A percentile compares a stretch with the other conserved stretches of the same genome.
phyloP scores from a whole-genome alignment of 2,113 vertebrate genomes.

The Acanthisitta chloris region DNA sequence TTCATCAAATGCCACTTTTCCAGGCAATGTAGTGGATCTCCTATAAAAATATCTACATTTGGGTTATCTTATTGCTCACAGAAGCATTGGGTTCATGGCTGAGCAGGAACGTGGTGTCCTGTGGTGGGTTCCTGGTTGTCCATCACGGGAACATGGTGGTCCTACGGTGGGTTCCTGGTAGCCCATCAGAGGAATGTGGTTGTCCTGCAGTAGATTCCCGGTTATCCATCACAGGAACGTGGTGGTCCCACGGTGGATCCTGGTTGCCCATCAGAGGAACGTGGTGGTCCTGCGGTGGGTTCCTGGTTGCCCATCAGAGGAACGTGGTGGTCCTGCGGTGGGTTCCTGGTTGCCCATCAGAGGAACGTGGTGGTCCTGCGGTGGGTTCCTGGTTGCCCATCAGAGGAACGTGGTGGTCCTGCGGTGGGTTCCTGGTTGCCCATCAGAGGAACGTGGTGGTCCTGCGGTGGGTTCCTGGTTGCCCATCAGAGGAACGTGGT shows the following conservation, averaged over 20 bases:
- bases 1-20: background rate
- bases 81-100: background rate
- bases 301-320: background rate
- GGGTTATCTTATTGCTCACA: background rate
- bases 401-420: no score
- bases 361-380: no score
- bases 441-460: no score
- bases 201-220: no score
- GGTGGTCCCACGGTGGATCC: no score
- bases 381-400: background rate
- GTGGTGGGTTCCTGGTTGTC: background rate
- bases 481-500: background rate
- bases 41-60: rapidly evolving
- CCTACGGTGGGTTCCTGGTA: no score
- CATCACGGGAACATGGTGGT: background rate
- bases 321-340: no score
- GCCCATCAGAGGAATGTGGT: no score
- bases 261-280: no score
- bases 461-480: background rate
- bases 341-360: background rate
- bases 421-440: background rate
- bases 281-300: no score
- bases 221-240: no score
- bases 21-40: background rate
- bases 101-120: no score